Evolutionary conservation across 2,888 invertebrate genomes (phyloP).

Genomic region (Dione vanillae): DNA sequence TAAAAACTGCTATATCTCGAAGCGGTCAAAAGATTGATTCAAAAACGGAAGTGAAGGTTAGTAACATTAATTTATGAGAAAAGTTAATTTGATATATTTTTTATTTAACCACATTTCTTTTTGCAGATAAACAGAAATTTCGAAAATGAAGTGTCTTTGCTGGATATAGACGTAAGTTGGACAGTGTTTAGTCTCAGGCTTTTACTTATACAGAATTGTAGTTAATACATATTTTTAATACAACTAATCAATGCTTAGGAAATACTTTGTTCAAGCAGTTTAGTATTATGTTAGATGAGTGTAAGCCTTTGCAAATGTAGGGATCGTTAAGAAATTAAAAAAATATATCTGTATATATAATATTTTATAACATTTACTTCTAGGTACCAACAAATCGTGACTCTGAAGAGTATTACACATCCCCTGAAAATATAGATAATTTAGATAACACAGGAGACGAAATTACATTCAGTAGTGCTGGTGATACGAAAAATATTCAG

Average conservation of each 20-base stretch:
- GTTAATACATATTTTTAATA: too few relatives aligned
- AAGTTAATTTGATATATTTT: background rate
- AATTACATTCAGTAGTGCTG: slow-evolving; percentile 28
- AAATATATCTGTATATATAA: background rate
- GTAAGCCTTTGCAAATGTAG: too few relatives aligned
- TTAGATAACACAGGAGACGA: slow-evolving; percentile 32
- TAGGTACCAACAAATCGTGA: slow-evolving; percentile 20
- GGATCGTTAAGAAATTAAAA: too few relatives aligned
- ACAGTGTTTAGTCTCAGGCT: background rate
- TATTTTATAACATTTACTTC: background rate
- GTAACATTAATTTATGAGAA: slow-evolving; percentile 2
- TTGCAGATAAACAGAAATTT: slow-evolving; percentile 50
- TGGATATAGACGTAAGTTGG: slow-evolving; percentile 22
- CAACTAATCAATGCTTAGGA: too few relatives aligned
- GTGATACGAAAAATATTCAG: slow-evolving; percentile 44
- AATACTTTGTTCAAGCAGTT: too few relatives aligned
- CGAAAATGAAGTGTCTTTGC: slow-evolving; percentile 40
- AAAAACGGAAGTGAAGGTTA: slow-evolving; percentile 57
- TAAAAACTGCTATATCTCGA: slow-evolving; percentile 48
- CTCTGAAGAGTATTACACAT: slow-evolving; percentile 9
- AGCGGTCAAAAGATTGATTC: slow-evolving; percentile 51
- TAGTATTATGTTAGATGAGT: too few relatives aligned
- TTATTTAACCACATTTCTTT: background rate
- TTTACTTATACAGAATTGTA: background rate
- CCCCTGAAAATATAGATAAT: background rate